Conservation (phyloP, 2,113 vertebrate species). For the Cyanoderma ruficeps region DNA sequence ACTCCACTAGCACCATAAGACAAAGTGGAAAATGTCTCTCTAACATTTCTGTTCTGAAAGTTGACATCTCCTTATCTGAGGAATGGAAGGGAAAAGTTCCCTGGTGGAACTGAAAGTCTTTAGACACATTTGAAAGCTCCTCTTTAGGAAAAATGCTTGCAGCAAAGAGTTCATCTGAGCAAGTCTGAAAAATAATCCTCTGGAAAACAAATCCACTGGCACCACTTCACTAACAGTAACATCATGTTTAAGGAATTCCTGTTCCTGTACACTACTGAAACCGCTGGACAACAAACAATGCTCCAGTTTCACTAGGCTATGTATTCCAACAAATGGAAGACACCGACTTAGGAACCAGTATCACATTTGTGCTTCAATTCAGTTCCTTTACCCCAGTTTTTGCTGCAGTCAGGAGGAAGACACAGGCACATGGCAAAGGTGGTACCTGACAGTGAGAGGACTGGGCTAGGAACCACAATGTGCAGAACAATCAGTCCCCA, state of each 20-base stretch:
- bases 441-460: neutral
- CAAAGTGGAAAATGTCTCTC: neutral
- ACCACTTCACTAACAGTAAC: neutral
- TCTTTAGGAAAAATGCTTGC: neutral
- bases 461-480: neutral
- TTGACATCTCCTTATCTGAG: neutral
- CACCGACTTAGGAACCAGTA: neutral
- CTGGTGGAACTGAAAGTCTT: neutral
- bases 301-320: neutral
- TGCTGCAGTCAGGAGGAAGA: neutral
- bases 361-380: neutral
- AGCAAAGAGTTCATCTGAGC: neutral
- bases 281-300: neutral
- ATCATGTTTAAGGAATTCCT: neutral
- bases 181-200: conserved; percentile 5
- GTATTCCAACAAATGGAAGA: neutral
- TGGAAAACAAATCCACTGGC: neutral
- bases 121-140: neutral
- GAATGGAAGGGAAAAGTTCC: neutral
- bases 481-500: neutral
- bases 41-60: neutral
- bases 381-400: neutral
- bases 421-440: neutral
- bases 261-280: neutral
- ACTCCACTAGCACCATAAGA: neutral